Evolutionary conservation across 2,888 invertebrate genomes (phyloP).

Genomic region (Polia nebulosa): DNA sequence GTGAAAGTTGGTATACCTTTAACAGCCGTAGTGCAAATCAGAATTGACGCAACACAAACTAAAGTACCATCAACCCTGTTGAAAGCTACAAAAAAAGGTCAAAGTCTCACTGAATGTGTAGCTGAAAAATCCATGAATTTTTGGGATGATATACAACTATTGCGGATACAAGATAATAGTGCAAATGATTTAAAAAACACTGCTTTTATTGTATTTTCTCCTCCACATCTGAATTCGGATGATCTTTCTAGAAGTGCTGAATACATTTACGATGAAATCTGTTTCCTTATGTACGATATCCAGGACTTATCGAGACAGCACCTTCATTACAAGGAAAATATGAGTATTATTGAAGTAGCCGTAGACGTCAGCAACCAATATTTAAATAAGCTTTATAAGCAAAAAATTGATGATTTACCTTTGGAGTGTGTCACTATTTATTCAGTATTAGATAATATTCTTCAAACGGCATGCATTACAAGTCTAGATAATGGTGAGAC

Average conservation of each 20-base stretch:
- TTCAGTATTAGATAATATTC: constrained; percentile 81
- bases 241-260: constrained; percentile 78
- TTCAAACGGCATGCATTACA: constrained; percentile 76
- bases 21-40: constrained; percentile 82
- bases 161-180: constrained; percentile 77
- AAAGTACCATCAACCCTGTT: constrained; percentile 77
- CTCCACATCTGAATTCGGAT: constrained; percentile 81
- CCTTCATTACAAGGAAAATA: constrained; percentile 84
- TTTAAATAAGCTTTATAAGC: constrained; percentile 70
- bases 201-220: constrained; percentile 84
- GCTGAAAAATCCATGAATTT: constrained; percentile 78
- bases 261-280: constrained; percentile 89
- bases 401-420: constrained; percentile 76
- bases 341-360: constrained; percentile 82
- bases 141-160: constrained; percentile 83
- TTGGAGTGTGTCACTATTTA: constrained; percentile 82
- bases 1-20: constrained; percentile 83
- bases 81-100: constrained; percentile 81
- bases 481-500: constrained; percentile 63
- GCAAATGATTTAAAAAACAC: constrained; percentile 81
- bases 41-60: constrained; percentile 75
- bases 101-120: constrained; percentile 82
- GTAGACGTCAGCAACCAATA: constrained; percentile 64
- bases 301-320: constrained; percentile 89
- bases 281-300: constrained; percentile 89